Base-by-base conservation (phyloP, 2,888 invertebrate genomes). In the Catocala nupta region DNA sequence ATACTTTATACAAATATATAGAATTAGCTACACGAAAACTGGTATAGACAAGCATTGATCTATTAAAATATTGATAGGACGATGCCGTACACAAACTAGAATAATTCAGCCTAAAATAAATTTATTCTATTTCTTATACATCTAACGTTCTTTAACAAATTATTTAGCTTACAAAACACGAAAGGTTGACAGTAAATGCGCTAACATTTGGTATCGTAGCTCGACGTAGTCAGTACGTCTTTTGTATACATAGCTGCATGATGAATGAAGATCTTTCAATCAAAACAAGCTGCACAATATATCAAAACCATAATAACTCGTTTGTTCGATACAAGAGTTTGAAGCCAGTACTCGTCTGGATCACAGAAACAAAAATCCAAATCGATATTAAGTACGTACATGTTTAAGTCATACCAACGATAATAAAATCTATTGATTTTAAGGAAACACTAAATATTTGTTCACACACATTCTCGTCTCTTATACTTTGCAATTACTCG, bases 141-240 rank as follows among this genome's bases (percentile, higher is more conserved):
- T 68, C 71, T 78, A 74, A 68, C 68, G 73, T 68, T 59, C 59
- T 68, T 65, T 71, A 72, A 74, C 71, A 73, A 71, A 81, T 78
- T 70, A 81, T 75, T 77, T 63, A 69, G 63, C 49, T 66, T 65
- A 64, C 55, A 65, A 60, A 73, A 80, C 71, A 75, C 45, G 55
- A 64, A 72, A 59, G 61, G 62, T 34, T 47, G 68, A 55, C 47
- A 73, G 68, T 89, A 91, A 91, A 90, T 90, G 90, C 89, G 77
- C 78, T 80, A 76, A 83, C 80, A 83, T 90, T 90, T 90, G 89
- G 90, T 85, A 85, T 83, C 61, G 66, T 58, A 70, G 67, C 72
- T 72, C 58, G 71, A 68, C 56, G 53, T 63, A 62, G 11, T 53
- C 44, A 47, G 63, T 68, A 63, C 57, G 56, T 67, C 51, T 51